Base-by-base conservation (phyloP, 2,888 invertebrate species). In the Ditula angustiorana region DNA sequence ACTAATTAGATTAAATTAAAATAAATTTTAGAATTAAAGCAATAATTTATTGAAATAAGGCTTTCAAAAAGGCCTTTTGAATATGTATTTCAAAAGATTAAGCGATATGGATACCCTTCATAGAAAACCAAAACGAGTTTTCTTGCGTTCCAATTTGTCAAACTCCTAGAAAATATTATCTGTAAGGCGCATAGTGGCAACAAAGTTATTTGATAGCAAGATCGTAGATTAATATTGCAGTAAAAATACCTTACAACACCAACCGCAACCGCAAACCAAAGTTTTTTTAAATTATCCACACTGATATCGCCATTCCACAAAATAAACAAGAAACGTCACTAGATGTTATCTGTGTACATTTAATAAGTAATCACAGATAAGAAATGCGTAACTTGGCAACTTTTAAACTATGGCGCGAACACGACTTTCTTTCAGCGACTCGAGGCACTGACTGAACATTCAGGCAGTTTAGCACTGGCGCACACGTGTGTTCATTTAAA, bases 251-350 rank as follows among this genome's bases (percentile, higher is more conserved):
- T 83, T 74, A 74, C 73, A 69, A 78, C 70, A 71, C 71, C 7
- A 23, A 64, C 57, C 59, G 19, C 59, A 80, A 86, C 88, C 87
- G 76, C 89, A 86, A 82, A 82, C 81, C 82, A 69, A 80, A 79
- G 82, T 83, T 85, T 85, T 79, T 69, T 66, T 69, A 74, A 68
- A 77, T 83, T 84, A 87, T 86, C 83, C 80, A 72, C 78, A 82
- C 85, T 80, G 79, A 82, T 75, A 78, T 76, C 83, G 85, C 79
- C 83, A 81, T 82, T 81, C 77, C 83, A 86, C 85, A 79, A 83
- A 84, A 84, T 84, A 88, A 89, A 87, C 81, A 82, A 37, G 44
- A 46, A 74, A 80, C 80, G 81, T 80, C 78, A 79, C 78, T 63
- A 57, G 64, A 66, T 67, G 65, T 74, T 78, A 71, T 77, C 66